Conservation (phyloP, 2,797 vertebrate species). For the Callimico goeldii region DNA sequence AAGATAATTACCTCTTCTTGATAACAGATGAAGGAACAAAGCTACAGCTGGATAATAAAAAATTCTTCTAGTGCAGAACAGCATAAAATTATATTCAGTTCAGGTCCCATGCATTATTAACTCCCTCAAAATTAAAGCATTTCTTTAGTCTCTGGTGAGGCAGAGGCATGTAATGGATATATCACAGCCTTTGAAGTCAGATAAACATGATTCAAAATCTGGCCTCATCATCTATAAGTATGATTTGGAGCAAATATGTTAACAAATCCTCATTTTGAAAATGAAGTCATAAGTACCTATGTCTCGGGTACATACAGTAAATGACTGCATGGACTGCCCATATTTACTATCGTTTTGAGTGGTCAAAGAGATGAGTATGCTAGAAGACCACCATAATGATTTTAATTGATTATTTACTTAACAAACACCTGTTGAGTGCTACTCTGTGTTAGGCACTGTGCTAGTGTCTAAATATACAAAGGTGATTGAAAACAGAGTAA, state of each 20-base stretch:
- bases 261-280: not conserved
- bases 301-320: not conserved
- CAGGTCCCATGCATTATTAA: slow-evolving; percentile 74
- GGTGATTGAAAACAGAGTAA: not conserved
- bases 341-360: not conserved
- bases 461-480: not conserved
- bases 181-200: slow-evolving; percentile 56
- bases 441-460: rapidly evolving
- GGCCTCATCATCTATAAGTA: not conserved
- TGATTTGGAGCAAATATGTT: slow-evolving; percentile 18
- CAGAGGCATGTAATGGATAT: slow-evolving; percentile 7
- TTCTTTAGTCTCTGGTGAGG: slow-evolving; percentile 52
- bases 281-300: not conserved
- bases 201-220: slow-evolving; percentile 52
- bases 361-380: not conserved
- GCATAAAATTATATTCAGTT: slow-evolving; percentile 73
- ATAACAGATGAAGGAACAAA: slow-evolving; percentile 51
- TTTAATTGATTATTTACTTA: not conserved
- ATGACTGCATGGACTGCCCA: too few species aligned
- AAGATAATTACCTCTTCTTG: slow-evolving; percentile 63
- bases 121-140: slow-evolving; percentile 73
- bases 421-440: not conserved
- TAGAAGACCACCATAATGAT: not conserved
- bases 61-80: slow-evolving; percentile 67
- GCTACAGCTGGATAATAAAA: slow-evolving; percentile 72